A percentile compares a stretch with the other conserved stretches of the same genome.
Conservation (phyloP, 2,113 vertebrate species). For the Myxocyprinus asiaticus region DNA sequence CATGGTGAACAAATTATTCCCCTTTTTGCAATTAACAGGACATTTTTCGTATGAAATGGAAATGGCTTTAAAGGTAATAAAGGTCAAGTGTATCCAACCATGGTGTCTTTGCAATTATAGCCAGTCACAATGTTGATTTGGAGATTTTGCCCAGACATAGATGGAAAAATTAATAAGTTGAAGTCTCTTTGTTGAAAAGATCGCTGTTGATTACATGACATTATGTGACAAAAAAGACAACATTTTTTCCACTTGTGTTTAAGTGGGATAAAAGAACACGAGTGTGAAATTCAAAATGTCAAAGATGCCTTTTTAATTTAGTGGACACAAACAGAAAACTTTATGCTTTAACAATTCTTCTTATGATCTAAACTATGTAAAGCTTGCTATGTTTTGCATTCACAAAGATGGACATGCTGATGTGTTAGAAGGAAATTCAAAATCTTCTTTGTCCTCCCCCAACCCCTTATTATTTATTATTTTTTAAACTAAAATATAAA, state of each 20-base stretch:
- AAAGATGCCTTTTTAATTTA: constrained; percentile 54
- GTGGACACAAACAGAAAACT: constrained; percentile 32
- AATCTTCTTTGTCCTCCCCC: no score
- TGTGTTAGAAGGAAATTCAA: no score
- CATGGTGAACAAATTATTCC: constrained; percentile 65
- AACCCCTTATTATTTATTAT: not conserved
- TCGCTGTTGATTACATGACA: constrained; percentile 74
- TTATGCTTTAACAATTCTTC: constrained; percentile 29
- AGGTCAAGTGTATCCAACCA: constrained; percentile 79
- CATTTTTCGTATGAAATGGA: constrained; percentile 76
- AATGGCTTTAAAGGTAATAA: constrained; percentile 80
- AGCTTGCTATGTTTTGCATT: not conserved
- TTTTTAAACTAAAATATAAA: not conserved
- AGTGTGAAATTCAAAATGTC: constrained; percentile 72
- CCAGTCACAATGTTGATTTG: constrained; percentile 70
- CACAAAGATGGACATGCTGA: not conserved
- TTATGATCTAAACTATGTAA: constrained; percentile 23
- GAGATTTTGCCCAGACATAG: constrained; percentile 45
- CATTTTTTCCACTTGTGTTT: constrained; percentile 54
- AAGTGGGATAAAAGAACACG: constrained; percentile 49
- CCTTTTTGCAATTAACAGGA: constrained; percentile 79
- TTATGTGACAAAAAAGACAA: constrained; percentile 69
- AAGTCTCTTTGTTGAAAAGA: constrained; percentile 76
- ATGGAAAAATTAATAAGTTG: constrained; percentile 70
- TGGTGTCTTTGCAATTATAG: constrained; percentile 77